Evolutionary conservation across 37 sponge, comb jelly and placozoan genomes (phyloP).

Genomic region (Cladorhizidae sp.): DNA sequence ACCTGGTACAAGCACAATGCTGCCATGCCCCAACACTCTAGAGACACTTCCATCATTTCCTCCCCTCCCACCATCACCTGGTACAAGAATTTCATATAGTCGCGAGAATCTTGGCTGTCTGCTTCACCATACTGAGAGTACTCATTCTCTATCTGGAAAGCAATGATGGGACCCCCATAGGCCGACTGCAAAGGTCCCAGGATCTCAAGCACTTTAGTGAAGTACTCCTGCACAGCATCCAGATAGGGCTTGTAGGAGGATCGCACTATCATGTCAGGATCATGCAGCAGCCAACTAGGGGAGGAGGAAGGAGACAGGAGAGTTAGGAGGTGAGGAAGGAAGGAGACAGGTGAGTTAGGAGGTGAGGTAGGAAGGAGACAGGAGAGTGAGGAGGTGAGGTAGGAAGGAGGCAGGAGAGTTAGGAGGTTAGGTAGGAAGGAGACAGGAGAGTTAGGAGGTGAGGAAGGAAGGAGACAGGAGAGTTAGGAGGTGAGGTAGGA

Average conservation of each 20-base stretch:
- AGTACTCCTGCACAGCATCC: slow-evolving; percentile 70
- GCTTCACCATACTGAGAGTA: slow-evolving; percentile 24
- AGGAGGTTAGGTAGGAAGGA: no score
- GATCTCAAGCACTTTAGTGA: slow-evolving; percentile 60
- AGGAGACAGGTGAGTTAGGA: no score
- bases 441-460: no score
- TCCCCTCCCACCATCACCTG: slow-evolving; percentile 15
- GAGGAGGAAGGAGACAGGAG: neutral
- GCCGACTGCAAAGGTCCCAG: slow-evolving; percentile 70
- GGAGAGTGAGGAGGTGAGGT: no score
- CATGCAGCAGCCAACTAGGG: slow-evolving; percentile 83
- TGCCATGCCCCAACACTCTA: no score
- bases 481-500: no score
- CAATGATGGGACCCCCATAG: slow-evolving; percentile 90
- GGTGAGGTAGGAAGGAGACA: no score
- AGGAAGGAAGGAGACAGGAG: no score
- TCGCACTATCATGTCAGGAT: slow-evolving; percentile 78
- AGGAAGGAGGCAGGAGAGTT: no score
- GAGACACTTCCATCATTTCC: neutral
- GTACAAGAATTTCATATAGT: slow-evolving; percentile 43
- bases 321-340: no score
- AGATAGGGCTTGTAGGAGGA: slow-evolving; percentile 63
- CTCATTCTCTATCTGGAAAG: slow-evolving; percentile 89
- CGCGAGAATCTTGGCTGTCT: neutral
- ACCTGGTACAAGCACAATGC: slow-evolving; percentile 53